Percentiles rank a stretch among this genome's conserved stretches.
phyloP scores from a whole-genome alignment of 2,888 invertebrate genomes.

The Rhimphoctona megacephalus region DNA sequence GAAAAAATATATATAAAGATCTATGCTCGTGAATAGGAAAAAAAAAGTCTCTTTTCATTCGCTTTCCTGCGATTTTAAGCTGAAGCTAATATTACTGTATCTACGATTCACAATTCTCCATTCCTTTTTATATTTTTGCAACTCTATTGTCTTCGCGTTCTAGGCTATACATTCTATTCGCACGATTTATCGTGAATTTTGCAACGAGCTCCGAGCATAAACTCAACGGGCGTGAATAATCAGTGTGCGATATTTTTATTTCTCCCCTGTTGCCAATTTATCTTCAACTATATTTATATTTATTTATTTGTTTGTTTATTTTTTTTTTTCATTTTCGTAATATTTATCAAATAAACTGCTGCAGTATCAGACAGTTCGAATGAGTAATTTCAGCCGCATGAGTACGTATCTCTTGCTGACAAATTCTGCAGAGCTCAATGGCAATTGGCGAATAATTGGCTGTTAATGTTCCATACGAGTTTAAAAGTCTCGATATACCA shows the following conservation, averaged over 20 bases:
- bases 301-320: neutral
- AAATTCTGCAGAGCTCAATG: neutral
- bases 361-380: neutral
- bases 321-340: slow-evolving; percentile 5
- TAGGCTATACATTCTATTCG: neutral
- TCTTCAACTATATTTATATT: neutral
- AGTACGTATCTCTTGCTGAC: neutral
- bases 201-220: slow-evolving; percentile 24
- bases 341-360: slow-evolving; percentile 5
- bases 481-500: neutral
- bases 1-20: slow-evolving; percentile 8
- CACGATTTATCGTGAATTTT: slow-evolving; percentile 50
- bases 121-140: slow-evolving; percentile 19
- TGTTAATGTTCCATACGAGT: neutral
- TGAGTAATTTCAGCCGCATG: neutral
- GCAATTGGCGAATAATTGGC: slow-evolving; percentile 7
- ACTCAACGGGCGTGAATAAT: slow-evolving; percentile 31
- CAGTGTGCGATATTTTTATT: slow-evolving; percentile 14
- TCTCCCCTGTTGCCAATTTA: slow-evolving; percentile 16
- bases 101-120: slow-evolving; percentile 18
- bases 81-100: slow-evolving; percentile 5
- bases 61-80: slow-evolving; percentile 38
- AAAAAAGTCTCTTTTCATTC: slow-evolving; percentile 29
- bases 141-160: slow-evolving; percentile 32
- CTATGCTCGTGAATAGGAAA: neutral